Base-by-base conservation (phyloP, 2,113 vertebrate species). In the Saguinus midas region DNA sequence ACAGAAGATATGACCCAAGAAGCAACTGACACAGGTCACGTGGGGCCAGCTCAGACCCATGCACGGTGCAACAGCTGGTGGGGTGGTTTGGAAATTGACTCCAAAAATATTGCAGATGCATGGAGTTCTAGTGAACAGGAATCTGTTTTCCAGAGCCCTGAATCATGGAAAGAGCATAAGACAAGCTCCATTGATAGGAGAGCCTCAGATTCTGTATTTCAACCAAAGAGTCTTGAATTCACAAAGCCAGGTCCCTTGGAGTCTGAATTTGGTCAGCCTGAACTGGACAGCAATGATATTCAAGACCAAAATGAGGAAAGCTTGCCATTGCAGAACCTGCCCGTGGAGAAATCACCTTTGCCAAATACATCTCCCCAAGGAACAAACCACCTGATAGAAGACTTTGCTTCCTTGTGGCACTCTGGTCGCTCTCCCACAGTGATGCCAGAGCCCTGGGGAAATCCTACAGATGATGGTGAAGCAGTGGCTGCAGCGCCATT, bases 51-150 rank as follows among this genome's bases (percentile, higher is more conserved):
- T 87, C 99, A 98, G 5, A 98, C 99, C 18, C 98, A 98, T 23
- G 94, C 98, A 18, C 98, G 98, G 50, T 98, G 98, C 84, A 99
- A 98, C 7, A 99, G 99, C 94, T 99, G 99, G 98, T 99, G 99
- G 99, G 99, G 99, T 97, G 99, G 99, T 90, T 99, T 99, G 97
- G 99, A 99, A 70, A 96, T 99, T 50, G 98, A 99, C 61, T 97
- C 98, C 64, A 98, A 98, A 97, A 98, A 99, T 95, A 87, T 97
- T 43, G 95, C 86, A 32, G 98, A 98, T 94, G 79, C 96, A 0
- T 99, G 99, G 99, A 99, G 98, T 97, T 98, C 99, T 90, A 97
- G 97, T 93, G 98, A 99, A 72, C 98, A 98, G 27, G 98, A 98
- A 37, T 98, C 98, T 97, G 98, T 99, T 48, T 99, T 99, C 97